A percentile compares a stretch with the other conserved stretches of the same genome.
Evolutionary conservation across 2,888 invertebrate species (phyloP).

Genomic region (Hypomecis punctinalis): DNA sequence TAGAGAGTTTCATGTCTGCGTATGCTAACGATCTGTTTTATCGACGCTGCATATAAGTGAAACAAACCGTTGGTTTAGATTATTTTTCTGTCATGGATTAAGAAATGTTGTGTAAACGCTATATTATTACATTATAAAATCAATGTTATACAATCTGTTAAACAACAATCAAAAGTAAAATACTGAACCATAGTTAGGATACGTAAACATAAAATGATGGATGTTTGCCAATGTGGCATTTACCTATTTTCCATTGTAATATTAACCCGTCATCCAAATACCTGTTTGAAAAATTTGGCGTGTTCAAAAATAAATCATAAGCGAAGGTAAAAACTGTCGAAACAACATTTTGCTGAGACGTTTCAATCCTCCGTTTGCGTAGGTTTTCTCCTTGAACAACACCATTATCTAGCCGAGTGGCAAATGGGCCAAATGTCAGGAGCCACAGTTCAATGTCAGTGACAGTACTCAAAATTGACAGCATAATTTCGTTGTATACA

Average conservation of each 20-base stretch:
- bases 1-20: constrained; percentile 1
- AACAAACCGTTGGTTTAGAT: no score
- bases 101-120: no score
- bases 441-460: constrained; percentile 49
- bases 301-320: constrained; percentile 9
- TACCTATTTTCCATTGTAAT: not conserved
- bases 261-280: not conserved
- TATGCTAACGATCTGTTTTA: not conserved
- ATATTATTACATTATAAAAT: no score
- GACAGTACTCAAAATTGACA: constrained; percentile 42
- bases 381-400: constrained; percentile 44
- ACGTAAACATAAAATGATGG: no score
- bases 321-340: constrained; percentile 11
- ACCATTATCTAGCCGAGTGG: constrained; percentile 36
- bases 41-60: no score
- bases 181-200: no score
- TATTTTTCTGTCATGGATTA: no score
- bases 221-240: not conserved
- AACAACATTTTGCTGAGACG: constrained; percentile 10
- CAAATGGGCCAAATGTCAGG: constrained; percentile 43
- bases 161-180: no score
- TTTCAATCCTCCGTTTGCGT: constrained; percentile 24
- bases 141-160: no score
- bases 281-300: not conserved
- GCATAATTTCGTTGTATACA: constrained; percentile 24